Conservation (phyloP, 2,888 invertebrate species). For the Patella depressa region DNA sequence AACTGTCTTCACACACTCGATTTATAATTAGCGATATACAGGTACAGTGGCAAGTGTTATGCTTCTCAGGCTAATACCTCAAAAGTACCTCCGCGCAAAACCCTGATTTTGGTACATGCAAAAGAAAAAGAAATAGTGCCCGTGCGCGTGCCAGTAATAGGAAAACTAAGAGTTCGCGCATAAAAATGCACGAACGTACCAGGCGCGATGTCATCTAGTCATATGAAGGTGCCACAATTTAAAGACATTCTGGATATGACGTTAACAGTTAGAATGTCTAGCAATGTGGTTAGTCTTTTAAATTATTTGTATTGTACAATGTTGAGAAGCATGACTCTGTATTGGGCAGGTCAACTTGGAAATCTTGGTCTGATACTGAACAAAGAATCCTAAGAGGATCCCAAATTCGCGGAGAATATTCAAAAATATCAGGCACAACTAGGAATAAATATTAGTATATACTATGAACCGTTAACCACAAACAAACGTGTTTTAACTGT, state of each 20-base stretch:
- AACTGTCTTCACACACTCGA: too few relatives aligned
- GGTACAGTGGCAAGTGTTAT: too few relatives aligned
- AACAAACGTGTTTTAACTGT: background rate
- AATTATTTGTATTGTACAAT: background rate
- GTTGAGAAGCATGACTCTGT: background rate
- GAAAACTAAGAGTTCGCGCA: too few relatives aligned
- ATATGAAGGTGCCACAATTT: background rate
- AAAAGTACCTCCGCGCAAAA: too few relatives aligned
- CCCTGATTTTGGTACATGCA: too few relatives aligned
- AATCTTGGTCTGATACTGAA: background rate
- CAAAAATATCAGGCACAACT: background rate
- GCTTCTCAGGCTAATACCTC: too few relatives aligned
- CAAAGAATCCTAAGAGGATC: background rate
- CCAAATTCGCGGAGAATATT: background rate
- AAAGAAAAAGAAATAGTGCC: too few relatives aligned
- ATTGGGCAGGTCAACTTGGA: background rate
- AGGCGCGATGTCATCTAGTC: too few relatives aligned
- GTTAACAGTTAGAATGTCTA: slow-evolving; percentile 1
- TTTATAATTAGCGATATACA: too few relatives aligned
- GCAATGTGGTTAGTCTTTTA: background rate
- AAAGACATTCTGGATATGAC: background rate
- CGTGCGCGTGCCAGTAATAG: too few relatives aligned
- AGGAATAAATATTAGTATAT: background rate
- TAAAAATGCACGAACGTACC: too few relatives aligned
- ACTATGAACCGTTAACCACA: background rate